These are phyloP conservation scores for Metaphire vulgaris DNA, from an alignment of 1,140 invertebrate species.

Conservation along the genomic window DNA sequence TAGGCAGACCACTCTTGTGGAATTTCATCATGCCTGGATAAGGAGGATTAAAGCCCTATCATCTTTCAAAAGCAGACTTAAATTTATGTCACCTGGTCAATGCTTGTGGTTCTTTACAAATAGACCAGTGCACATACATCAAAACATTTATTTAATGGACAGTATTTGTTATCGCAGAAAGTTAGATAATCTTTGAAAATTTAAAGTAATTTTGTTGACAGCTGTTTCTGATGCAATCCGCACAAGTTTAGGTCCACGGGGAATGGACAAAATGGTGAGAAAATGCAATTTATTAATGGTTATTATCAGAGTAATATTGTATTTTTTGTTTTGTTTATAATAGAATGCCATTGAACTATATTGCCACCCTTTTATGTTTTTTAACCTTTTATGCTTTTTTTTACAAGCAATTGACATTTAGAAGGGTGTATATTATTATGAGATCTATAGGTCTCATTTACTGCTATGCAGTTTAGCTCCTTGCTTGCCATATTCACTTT, in stretches of 20 bases:
- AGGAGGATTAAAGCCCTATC: no score
- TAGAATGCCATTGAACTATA: slow-evolving; percentile 17
- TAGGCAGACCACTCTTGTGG: no score
- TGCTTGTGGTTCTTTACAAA: background rate
- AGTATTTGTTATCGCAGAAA: background rate
- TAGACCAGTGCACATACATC: background rate
- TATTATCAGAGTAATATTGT: no score
- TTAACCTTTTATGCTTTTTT: slow-evolving; percentile 11
- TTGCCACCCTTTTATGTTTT: slow-evolving; percentile 30
- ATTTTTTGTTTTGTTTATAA: slow-evolving; percentile 13
- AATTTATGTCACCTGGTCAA: no score
- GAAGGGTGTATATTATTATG: no score
- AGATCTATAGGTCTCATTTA: no score
- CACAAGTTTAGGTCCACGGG: slow-evolving; percentile 93
- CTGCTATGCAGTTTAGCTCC: no score
- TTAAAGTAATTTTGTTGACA: slow-evolving; percentile 53
- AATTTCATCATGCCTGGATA: no score
- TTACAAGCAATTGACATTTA: background rate
- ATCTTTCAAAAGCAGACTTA: no score
- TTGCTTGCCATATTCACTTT: no score
- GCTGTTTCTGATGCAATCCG: slow-evolving; percentile 97
- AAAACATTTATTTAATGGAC: background rate
- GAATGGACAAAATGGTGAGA: slow-evolving; percentile 99
- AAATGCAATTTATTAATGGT: slow-evolving; percentile 10
- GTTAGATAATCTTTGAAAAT: slow-evolving; percentile 9